Evolutionary conservation across 2,888 invertebrate species (phyloP), one percentile per base, ranked within the genome.

Genomic region (Psococerastis gibbosa): DNA sequence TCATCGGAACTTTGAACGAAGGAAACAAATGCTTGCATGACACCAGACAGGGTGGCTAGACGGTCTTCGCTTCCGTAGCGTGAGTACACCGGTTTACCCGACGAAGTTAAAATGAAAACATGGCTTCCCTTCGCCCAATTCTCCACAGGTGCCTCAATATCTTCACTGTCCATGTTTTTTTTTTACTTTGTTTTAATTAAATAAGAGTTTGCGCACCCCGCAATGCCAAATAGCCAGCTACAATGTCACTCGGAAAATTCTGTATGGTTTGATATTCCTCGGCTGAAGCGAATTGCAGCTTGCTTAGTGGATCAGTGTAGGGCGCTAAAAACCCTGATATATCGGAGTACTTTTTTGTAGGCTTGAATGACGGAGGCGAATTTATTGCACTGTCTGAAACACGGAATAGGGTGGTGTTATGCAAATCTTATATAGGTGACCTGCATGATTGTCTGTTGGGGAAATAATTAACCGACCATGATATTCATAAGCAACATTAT

Each of bases 1-100:
- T 94, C 92, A 55, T 79, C 77, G 49, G 76, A 75, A 49, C 76
- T 77, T 57, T 88, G 82, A 0, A 91, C 82, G 52, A 88, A 83
- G 50, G 89, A 89, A 2, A 89, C 88, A 49, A 95, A 61, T 0
- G 92, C 94, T 62, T 91, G 89, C 66, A 92, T 84, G 1, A 95
- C 85, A 13, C 95, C 94, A 66, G 91, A 94, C 13, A 92, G 64
- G 13, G 92, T 89, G 5, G 88, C 92, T 54, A 95, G 64, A 60
- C 88, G 85, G 57, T 94, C 92, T 66, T 95, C 95, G 60, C 77
- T 83, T 3, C 91, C 91, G 63, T 87, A 79, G 55, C 88, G 83
- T 57, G 46, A 84, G 63, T 94, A 97, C 52, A 97, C 88, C 13
- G 95, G 95, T 64, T 97, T 97, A 2, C 95, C 95, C 9, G 95